Evolutionary conservation across 2,113 vertebrate genomes (phyloP), one percentile per base, ranked within the genome.

Genomic region (Psophia crepitans): DNA sequence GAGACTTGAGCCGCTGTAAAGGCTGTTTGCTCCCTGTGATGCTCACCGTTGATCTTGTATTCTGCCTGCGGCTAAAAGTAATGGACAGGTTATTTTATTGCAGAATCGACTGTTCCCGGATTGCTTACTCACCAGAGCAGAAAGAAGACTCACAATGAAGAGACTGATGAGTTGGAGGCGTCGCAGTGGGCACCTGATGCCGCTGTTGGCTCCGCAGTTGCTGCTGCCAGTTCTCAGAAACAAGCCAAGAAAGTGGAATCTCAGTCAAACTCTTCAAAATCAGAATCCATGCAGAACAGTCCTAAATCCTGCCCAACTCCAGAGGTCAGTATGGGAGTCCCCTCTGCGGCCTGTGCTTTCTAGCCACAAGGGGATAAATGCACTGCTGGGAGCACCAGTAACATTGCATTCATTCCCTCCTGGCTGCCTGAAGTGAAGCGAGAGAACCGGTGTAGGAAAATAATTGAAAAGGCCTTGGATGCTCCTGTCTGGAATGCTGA

Each of bases 221-320:
- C 88, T 84, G 74, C 82, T 27, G 30, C 85, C 12, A 39, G 77
- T 68, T 76, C 90, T 86, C 97, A 97, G 92, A 98, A 96, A 82
- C 80, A 94, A 23, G 33, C 90, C 89, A 98, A 94, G 93, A 98
- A 97, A 60, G 51, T 82, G 44, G 98, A 98, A 37, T 97, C 97
- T 64, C 97, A 98, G 63, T 97, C 97, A 28, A 98, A 74, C 79
- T 98, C 98, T 76, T 98, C 98, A 33, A 98, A 98, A 87, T 98
- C 98, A 0, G 98, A 99, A 94, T 98, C 99, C 41, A 88, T 98
- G 70, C 98, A 99, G 83, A 99, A 99, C 92, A 99, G 99, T n/a
- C 98, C 98, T 84, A 99, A 99, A 94, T 99, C 99, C 17, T 99
- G 99, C 91, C 98, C 99, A 3, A 99, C 99, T 8, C 99, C 99